Evolutionary conservation across 2,797 vertebrate genomes (phyloP).

Genomic region (Oreochromis mossambicus): DNA sequence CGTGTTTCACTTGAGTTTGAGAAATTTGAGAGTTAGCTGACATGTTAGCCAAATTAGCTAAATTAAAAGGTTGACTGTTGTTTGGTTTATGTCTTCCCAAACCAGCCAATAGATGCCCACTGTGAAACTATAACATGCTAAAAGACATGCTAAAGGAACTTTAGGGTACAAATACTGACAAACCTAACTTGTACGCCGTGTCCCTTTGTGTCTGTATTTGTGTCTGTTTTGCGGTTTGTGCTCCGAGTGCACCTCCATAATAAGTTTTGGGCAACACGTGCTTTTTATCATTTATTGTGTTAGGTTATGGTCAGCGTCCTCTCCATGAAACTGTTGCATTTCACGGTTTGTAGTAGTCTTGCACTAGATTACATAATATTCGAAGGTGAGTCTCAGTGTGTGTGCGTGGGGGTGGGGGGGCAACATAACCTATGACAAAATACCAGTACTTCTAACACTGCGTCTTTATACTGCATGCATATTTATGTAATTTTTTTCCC

Average conservation of each 20-base stretch:
- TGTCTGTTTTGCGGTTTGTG: background rate
- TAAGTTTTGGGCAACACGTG: background rate
- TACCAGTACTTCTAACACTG: background rate
- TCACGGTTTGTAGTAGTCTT: background rate
- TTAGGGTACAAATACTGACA: background rate
- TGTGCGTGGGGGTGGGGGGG: background rate
- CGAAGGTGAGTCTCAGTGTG: background rate
- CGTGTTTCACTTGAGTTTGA: background rate
- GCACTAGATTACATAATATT: conserved; percentile 6
- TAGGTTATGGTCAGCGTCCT: background rate
- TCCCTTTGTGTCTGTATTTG: background rate
- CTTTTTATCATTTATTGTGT: too few species aligned
- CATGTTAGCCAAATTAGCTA: background rate
- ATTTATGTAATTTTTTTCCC: background rate
- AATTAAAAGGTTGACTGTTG: background rate
- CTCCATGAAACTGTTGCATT: background rate
- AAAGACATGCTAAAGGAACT: background rate
- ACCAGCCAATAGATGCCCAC: background rate
- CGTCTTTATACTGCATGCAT: background rate
- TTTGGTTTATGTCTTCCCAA: background rate
- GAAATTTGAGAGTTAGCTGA: background rate
- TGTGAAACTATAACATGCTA: background rate
- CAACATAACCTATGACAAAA: background rate
- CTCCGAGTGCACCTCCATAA: background rate
- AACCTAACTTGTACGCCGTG: background rate